These are phyloP conservation scores for Platycnemis pennipes DNA, from an alignment of 2,888 invertebrate species.

Conservation along the genomic window DNA sequence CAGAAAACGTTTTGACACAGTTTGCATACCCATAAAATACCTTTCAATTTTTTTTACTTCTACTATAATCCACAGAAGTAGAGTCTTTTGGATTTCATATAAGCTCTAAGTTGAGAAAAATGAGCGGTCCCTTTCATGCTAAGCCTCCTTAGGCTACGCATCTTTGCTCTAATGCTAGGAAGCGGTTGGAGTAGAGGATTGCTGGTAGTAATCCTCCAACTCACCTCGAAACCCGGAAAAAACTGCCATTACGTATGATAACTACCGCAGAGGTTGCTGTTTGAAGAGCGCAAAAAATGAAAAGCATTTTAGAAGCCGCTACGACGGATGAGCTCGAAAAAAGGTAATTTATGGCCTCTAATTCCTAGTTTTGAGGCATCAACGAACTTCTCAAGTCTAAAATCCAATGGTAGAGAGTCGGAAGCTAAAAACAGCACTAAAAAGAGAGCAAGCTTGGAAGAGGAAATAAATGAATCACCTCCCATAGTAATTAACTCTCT, in stretches of 20 bases:
- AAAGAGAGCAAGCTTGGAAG: not conserved
- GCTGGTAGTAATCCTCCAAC: too few species aligned
- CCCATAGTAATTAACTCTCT: not conserved
- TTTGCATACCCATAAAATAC: too few species aligned
- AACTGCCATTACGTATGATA: not conserved
- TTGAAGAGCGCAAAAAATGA: not conserved
- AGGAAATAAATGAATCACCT: not conserved
- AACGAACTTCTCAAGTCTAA: not conserved
- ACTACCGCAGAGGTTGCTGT: not conserved
- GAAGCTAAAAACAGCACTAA: not conserved
- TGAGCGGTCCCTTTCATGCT: too few species aligned
- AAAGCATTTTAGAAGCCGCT: not conserved
- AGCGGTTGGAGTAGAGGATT: not conserved
- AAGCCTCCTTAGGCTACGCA: too few species aligned
- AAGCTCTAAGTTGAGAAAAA: too few species aligned
- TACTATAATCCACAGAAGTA: too few species aligned
- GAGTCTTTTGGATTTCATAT: too few species aligned
- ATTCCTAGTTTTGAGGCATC: constrained; percentile 4
- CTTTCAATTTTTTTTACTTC: too few species aligned
- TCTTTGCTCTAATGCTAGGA: not conserved
- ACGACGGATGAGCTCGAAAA: not conserved
- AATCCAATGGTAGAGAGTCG: not conserved
- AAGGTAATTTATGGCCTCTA: not conserved
- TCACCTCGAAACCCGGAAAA: not conserved
- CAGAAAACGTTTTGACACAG: too few species aligned